Base-by-base conservation (phyloP, 2,113 vertebrate species). In the Stegostoma tigrinum region DNA sequence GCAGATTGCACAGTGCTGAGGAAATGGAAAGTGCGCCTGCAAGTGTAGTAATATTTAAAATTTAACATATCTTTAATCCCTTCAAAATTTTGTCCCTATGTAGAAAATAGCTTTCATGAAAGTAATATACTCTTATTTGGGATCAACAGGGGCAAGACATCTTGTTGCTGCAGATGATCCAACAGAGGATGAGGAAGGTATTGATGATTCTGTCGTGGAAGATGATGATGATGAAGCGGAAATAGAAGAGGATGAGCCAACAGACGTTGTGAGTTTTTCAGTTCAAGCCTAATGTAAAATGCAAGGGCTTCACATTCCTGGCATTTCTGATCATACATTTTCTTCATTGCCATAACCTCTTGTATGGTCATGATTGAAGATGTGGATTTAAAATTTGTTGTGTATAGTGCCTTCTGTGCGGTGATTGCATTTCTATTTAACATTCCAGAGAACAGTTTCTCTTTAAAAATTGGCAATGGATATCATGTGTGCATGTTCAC, bases 201-300 rank as follows among this genome's bases (percentile, higher is more conserved):
- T 98, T 0, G 99, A 99, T 91, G 99, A 99, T 55, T 98, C 98
- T 3, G 96, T 98, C 34, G 98, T 99, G 24, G 99, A 99, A 97
- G 99, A 99, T 96, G 99, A 99, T 96, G 99, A 99, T 95, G 99
- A 99, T 96, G 99, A 99, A 97, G 99, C 98, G 3, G 99, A 99
- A 96, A 99, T 99, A 72, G 99, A 99, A 96, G 99, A 99, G 95
- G 99, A 99, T 95, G 99, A 99, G 3, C 98, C 98, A 8, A 98
- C 98, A 72, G 99, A 99, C 96, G 96, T 99, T 97, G 99, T 99
- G 98, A 97, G 96, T 52, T 68, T n/a, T 61, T 61, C 19, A 21
- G 42, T 15, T 42, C n/a, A 45, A 23, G 1, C 45, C 14, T 14
- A 24, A 68, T 42, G 68, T 5, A 10, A 45, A 68, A 21, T 42